Evolutionary conservation across 2,888 invertebrate genomes (phyloP).

Genomic region (Meganola albula): DNA sequence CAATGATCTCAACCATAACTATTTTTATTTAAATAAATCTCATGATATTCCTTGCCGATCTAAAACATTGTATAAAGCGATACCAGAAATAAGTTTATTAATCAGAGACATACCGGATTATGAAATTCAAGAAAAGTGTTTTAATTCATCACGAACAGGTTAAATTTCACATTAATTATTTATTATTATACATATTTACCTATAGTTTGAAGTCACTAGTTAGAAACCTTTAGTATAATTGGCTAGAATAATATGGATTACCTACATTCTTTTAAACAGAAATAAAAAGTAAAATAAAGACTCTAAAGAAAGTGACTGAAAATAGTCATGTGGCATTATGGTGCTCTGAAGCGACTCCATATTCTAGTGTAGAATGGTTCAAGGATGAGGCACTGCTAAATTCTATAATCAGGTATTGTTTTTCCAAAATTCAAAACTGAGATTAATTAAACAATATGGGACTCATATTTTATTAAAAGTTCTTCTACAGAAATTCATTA

Average conservation of each 20-base stretch:
- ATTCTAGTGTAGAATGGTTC: constrained; percentile 74
- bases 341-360: constrained; percentile 74
- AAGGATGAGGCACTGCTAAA: constrained; percentile 66
- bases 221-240: too few species aligned
- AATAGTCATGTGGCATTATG: constrained; percentile 71
- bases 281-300: constrained; percentile 19
- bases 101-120: constrained; percentile 71
- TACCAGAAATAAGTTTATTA: constrained; percentile 63
- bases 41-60: constrained; percentile 68
- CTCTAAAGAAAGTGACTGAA: constrained; percentile 61
- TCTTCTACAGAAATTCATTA: constrained; percentile 22
- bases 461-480: too few species aligned
- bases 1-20: too few species aligned
- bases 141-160: constrained; percentile 10
- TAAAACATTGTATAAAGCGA: constrained; percentile 44
- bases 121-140: constrained; percentile 39
- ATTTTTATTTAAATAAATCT: too few species aligned
- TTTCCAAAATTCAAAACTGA: too few species aligned
- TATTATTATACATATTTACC: too few species aligned
- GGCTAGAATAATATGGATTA: too few species aligned
- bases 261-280: too few species aligned
- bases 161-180: too few species aligned
- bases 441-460: too few species aligned
- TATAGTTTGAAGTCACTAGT: too few species aligned
- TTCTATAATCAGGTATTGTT: constrained; percentile 40